A percentile compares a stretch with the other conserved stretches of the same genome.
Evolutionary conservation across 2,797 vertebrate genomes (phyloP).

Genomic region (Hippopotamyrus pictus): DNA sequence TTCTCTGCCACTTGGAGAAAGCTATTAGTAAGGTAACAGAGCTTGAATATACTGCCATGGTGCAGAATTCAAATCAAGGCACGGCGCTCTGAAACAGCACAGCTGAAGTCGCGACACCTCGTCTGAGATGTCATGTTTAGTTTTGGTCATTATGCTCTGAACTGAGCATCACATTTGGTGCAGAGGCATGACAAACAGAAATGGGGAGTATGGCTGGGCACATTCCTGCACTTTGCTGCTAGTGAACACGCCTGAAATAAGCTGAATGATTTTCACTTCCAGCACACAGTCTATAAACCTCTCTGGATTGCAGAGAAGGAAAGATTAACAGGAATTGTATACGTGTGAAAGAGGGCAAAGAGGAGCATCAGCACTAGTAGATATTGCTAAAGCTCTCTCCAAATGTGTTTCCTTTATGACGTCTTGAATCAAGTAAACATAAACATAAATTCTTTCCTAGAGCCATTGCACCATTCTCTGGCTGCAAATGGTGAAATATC

Average conservation of each 20-base stretch:
- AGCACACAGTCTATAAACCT: background rate
- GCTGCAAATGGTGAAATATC: background rate
- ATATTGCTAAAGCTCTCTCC: background rate
- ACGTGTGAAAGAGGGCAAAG: background rate
- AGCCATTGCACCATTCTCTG: background rate
- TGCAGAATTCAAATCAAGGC: slow-evolving; percentile 43
- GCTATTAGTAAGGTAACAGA: slow-evolving; percentile 50
- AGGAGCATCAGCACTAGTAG: background rate
- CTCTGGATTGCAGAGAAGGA: background rate
- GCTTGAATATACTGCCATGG: slow-evolving; percentile 39
- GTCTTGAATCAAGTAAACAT: background rate
- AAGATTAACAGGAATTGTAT: background rate
- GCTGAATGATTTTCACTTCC: background rate
- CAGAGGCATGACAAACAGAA: background rate
- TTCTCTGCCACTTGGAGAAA: slow-evolving; percentile 38
- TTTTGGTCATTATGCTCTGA: background rate
- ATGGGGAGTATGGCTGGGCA: background rate
- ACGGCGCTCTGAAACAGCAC: slow-evolving; percentile 34
- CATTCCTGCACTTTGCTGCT: background rate
- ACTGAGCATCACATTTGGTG: background rate
- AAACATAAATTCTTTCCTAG: background rate
- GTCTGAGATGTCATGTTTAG: slow-evolving; percentile 38
- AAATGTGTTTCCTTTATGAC: background rate
- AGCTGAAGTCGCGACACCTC: slow-evolving; percentile 41
- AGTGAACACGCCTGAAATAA: background rate